A percentile compares a stretch with the other conserved stretches of the same genome.
Evolutionary conservation across 2,888 invertebrate genomes (phyloP).

Genomic region (Mayetiola destructor): DNA sequence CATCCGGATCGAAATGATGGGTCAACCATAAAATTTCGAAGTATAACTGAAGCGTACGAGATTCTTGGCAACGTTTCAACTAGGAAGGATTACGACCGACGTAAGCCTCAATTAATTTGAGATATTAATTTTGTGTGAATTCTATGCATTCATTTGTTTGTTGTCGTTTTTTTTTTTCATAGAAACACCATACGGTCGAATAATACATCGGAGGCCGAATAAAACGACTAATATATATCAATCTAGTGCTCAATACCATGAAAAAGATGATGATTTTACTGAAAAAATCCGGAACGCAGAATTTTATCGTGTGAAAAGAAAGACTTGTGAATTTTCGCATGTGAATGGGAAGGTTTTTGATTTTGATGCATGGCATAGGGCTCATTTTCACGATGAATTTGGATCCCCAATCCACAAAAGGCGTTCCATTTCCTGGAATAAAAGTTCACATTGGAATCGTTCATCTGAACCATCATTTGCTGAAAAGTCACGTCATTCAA

Average conservation of each 20-base stretch:
- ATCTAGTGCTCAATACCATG: not conserved
- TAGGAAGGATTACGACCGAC: slow-evolving; percentile 62
- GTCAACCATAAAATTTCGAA: slow-evolving; percentile 56
- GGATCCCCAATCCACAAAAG: too few relatives aligned
- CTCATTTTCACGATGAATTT: not conserved
- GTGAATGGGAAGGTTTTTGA: not conserved
- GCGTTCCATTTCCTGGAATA: too few relatives aligned
- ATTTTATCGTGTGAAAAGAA: not conserved
- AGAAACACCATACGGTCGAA: not conserved
- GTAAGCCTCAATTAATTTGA: not conserved
- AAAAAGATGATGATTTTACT: not conserved
- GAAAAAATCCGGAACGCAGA: not conserved
- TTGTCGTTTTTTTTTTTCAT: too few relatives aligned
- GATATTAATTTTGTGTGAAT: too few relatives aligned
- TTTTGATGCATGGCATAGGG: slow-evolving; percentile 4
- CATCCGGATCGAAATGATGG: slow-evolving; percentile 76
- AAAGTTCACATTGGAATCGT: too few relatives aligned
- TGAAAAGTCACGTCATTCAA: too few relatives aligned
- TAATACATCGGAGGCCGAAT: not conserved
- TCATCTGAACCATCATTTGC: too few relatives aligned
- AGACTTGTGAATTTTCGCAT: slow-evolving; percentile 3
- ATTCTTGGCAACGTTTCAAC: slow-evolving; percentile 60
- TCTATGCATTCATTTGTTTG: not conserved
- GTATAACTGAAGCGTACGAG: slow-evolving; percentile 74
- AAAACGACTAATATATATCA: not conserved